Evolutionary conservation across 2,113 vertebrate species (phyloP).

Genomic region (Anolis sagrei): DNA sequence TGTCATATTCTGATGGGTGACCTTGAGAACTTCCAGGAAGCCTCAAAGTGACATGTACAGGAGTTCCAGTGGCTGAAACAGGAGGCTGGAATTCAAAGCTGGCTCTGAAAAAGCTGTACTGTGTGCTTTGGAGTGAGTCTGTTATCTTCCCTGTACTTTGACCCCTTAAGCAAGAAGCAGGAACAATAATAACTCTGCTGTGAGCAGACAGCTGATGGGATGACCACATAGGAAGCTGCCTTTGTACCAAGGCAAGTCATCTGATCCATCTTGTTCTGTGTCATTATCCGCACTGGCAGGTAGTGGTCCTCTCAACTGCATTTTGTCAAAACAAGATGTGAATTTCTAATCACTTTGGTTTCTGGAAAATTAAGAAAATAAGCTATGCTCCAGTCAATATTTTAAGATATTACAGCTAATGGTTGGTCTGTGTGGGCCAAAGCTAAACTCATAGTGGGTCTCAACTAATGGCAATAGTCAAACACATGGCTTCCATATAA

Average conservation of each 20-base stretch:
- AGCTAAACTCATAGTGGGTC: too few species aligned
- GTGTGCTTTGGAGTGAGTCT: conserved; percentile 17
- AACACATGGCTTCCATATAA: too few species aligned
- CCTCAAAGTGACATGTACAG: conserved; percentile 31
- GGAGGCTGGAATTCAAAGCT: conserved; percentile 36
- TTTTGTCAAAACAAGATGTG: too few species aligned
- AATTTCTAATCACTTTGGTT: too few species aligned
- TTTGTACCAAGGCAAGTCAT: not conserved
- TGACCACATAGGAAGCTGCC: not conserved
- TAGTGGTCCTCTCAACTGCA: too few species aligned
- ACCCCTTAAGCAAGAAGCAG: conserved; percentile 41
- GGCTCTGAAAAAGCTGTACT: conserved; percentile 23
- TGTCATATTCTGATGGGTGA: conserved; percentile 37
- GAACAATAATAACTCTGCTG: conserved; percentile 35
- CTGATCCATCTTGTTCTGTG: not conserved
- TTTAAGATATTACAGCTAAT: too few species aligned
- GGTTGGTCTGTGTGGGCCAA: too few species aligned
- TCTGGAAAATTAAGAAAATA: too few species aligned
- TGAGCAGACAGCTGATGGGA: conserved; percentile 2
- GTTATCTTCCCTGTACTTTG: conserved; percentile 13
- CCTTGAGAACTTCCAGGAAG: not conserved
- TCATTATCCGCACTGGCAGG: not conserved
- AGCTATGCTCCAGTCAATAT: too few species aligned
- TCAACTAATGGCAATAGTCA: too few species aligned
- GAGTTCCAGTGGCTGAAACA: conserved; percentile 21